phyloP scores from a whole-genome alignment of 92 coral and sea anemone genomes.

The Palythoa heliodiscus region DNA sequence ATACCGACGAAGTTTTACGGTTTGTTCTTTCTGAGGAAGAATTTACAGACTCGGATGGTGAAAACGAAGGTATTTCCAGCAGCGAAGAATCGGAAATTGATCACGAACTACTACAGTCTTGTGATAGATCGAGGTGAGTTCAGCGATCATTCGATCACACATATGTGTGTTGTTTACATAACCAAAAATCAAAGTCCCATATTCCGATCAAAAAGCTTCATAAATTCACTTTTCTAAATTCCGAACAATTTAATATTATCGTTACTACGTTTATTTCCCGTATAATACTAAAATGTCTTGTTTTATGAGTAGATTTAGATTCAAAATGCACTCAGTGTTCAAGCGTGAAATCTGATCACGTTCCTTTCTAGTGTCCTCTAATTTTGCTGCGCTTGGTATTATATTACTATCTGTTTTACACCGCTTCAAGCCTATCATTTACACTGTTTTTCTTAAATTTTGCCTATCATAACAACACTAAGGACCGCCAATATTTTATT shows the following conservation, averaged over 20 bases:
- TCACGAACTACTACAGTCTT: not conserved
- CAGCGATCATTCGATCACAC: constrained; percentile 12
- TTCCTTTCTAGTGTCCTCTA: constrained; percentile 19
- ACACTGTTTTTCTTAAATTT: constrained; percentile 13
- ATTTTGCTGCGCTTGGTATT: constrained; percentile 10
- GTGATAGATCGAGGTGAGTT: constrained; percentile 12
- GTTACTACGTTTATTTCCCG: constrained; percentile 7
- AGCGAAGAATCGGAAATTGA: not conserved
- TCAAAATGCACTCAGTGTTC: constrained; percentile 19
- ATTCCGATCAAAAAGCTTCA: not conserved
- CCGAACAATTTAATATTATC: constrained; percentile 15
- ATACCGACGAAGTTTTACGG: not conserved
- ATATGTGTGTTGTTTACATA: not conserved
- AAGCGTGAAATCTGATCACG: constrained; percentile 13
- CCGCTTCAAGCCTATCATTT: constrained; percentile 12
- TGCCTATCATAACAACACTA: constrained; percentile 18
- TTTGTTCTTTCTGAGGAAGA: constrained; percentile 8
- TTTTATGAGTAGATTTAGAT: constrained; percentile 22
- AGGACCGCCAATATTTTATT: constrained; percentile 17
- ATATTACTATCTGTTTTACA: constrained; percentile 6
- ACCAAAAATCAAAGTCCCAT: constrained; percentile 8
- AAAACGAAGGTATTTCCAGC: constrained; percentile 1
- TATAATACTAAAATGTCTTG: constrained; percentile 20
- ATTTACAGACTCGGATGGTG: not conserved
- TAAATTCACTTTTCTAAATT: not conserved